Evolutionary conservation across 2,113 vertebrate species (phyloP), one percentile per base, ranked within the genome.

Genomic region (Sturnira hondurensis): DNA sequence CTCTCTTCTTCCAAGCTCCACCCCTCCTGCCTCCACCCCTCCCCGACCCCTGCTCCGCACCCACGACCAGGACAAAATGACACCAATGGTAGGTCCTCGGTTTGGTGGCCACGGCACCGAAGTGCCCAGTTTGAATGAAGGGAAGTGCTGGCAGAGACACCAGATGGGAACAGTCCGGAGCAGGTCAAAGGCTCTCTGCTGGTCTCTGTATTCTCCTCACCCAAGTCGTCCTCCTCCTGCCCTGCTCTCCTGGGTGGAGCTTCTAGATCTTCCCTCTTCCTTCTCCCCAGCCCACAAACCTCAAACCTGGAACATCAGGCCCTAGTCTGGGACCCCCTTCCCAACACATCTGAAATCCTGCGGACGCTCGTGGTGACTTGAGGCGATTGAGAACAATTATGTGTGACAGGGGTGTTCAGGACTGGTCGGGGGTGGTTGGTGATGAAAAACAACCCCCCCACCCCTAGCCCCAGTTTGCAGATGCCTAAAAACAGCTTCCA

Each of bases 91-190:
- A 9, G 43, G 31, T 26, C 52, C 45, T 15, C 17, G 33, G 33
- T 7, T 5, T 19, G 47, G n/a, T 22, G 28, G 41, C 52, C 11
- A 26, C 12, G 8, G 36, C 47, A 28, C 36, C 38, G 0, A 84
- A 50, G 61, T 4, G 20, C 50, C 33, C 12, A 0, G 43, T 45
- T 2, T 5, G 36, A 36, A 77, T 8, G 28, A 45, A 19, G 0
- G 26, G 31, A 36, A 11, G 20, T 0, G 1, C 31, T 36, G n/a
- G 58, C 50, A 77, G 20, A 36, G 82, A 22, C 36, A 2, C 28
- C 3, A 9, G 24, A 17, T 2, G 45, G 17, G 19, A 50, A 31
- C 0, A 0, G 43, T 3, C 2, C 4, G 4, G 8, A 47, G 65
- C 43, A n/a, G 63, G 80, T 26, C 31, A 24, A 38, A 45, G 63